Conservation (phyloP, 2,113 vertebrate genomes). For the Trichechus manatus region DNA sequence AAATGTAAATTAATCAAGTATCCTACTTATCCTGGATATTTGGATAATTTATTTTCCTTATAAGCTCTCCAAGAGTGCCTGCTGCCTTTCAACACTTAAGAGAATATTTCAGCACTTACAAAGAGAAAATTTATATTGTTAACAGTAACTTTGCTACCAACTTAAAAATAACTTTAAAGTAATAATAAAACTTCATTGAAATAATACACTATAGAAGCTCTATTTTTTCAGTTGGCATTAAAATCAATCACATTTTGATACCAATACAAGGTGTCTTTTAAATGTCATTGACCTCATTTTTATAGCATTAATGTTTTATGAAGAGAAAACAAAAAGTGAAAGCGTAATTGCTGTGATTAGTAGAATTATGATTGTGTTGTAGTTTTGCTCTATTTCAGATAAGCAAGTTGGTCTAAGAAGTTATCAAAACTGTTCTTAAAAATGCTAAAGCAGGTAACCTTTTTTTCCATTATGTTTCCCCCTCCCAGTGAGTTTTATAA, state of each 20-base stretch:
- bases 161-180: slow-evolving; percentile 77
- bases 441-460: slow-evolving; percentile 75
- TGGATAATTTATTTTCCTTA: slow-evolving; percentile 63
- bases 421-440: slow-evolving; percentile 73
- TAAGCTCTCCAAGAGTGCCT: slow-evolving; percentile 80
- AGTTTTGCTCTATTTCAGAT: slow-evolving; percentile 72
- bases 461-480: slow-evolving; percentile 71
- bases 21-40: slow-evolving; percentile 63
- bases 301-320: slow-evolving; percentile 73
- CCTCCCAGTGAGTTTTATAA: slow-evolving; percentile 71
- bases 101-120: slow-evolving; percentile 78
- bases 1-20: slow-evolving; percentile 72
- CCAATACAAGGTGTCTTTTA: slow-evolving; percentile 64
- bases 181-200: slow-evolving; percentile 75
- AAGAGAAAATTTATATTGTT: slow-evolving; percentile 81
- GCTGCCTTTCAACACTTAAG: slow-evolving; percentile 81
- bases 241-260: slow-evolving; percentile 79
- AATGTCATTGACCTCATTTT: slow-evolving; percentile 71
- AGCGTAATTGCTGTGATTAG: slow-evolving; percentile 61
- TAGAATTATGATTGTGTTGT: slow-evolving; percentile 71
- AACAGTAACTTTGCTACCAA: slow-evolving; percentile 78
- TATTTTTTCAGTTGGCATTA: slow-evolving; percentile 84
- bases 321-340: slow-evolving; percentile 74
- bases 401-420: slow-evolving; percentile 71
- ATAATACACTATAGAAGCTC: slow-evolving; percentile 77